Base-by-base conservation (phyloP, 2,113 vertebrate genomes). In the Natator depressus region DNA sequence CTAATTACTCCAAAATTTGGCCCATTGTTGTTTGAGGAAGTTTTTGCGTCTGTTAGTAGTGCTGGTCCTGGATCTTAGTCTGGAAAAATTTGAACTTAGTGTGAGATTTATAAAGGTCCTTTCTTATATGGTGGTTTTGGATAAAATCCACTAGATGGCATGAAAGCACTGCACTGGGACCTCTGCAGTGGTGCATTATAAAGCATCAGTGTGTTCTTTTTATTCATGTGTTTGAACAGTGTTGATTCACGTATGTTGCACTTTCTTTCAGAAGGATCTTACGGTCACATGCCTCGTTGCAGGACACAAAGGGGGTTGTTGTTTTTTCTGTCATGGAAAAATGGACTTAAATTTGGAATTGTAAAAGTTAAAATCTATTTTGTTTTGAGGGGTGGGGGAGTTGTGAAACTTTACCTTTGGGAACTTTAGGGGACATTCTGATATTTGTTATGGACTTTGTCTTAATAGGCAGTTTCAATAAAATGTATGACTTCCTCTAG, bases 131-230 rank as follows among this genome's bases (percentile, higher is more conserved):
- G 78, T 85, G 85, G 59, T 84, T 85, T 88, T 84, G 29, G 57
- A 2, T 10, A 8, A 0, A 5, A 38, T 96, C 93, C 98, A 97
- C 98, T 98, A 98, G 98, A 97, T 98, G 98, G 97, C 98, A 89
- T 19, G 69, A 97, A 84, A 94, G 95, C 94, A 95, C 95, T 25
- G 91, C 75, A n/a, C 3, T 95, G 95, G 51, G 88, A 49, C 80
- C 82, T 89, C 72, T 49, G 84, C 49, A 10, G 0, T 19, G 14
- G 20, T 3, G 51, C 22, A 1, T n/a, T 5, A 4, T 2, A 42
- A 46, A 54, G 19, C 6, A 4, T 38, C 2, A 5, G 38, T 78
- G 88, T 80, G 20, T 93, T 93, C 51, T 50, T 65, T 82, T 82
- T 86, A 17, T 62, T 87, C 85, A 24, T 42, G 94, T 87, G 84